Evolutionary conservation across 2,888 invertebrate species (phyloP), one percentile per base, ranked within the genome.

Genomic region (Acutogordius australiensis): DNA sequence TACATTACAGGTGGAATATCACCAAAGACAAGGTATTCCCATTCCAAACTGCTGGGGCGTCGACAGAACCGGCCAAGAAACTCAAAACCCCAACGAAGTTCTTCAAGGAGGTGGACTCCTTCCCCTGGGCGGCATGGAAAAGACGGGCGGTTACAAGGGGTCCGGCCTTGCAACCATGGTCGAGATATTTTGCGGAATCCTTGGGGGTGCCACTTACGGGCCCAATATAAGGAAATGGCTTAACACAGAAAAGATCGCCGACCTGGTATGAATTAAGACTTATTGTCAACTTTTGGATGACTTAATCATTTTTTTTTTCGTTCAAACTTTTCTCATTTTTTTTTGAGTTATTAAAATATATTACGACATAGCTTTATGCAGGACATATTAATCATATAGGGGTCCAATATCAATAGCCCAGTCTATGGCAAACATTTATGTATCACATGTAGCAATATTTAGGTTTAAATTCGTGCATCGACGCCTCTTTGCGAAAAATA

Each of bases 11-110:
- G 79, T 90, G 63, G 90, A 91, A 75, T 77, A 88, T 61, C 80
- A 82, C 63, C 73, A 77, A 29, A 76, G 84, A 0, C 84, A 86
- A 72, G 77, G 77, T 0, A 78, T 79, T 62, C 72, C 78, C 0
- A 76, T 90, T 63, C 87, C 88, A 0, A 68, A 72, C 30, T 84
- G 86, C 1, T 91, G 90, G 90, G 88, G 86, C 0, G 77, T 80
- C 64, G 80, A 78, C 65, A 75, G 75, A 0, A 73, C 78, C 26
- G 79, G 79, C 0, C 65, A 74, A 29, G 67, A 69, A 61, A 69
- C 70, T 8, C 67, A 66, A 45, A 67, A 71, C 62, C 72, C 73
- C 1, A 65, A 67, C 44, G 64, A 66, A 23, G 70, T 72, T 4
- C 63, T 71, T 4, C 64, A 67, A 29, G 68, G 64, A 23, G 60